Conservation (phyloP, 1,140 invertebrate species). For the Battus philenor region DNA sequence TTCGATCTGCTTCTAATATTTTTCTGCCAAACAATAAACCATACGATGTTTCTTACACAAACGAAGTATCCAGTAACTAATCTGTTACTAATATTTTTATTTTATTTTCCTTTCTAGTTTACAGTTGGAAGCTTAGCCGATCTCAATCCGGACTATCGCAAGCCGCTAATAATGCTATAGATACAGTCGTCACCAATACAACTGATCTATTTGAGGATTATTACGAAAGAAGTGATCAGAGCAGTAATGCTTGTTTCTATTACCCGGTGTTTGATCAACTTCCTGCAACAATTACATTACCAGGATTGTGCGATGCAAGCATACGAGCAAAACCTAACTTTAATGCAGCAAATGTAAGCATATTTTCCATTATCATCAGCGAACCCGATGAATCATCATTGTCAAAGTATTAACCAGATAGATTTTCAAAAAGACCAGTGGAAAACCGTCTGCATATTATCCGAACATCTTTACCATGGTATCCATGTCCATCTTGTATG, state of each 20-base stretch:
- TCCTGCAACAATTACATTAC: conserved; percentile 30
- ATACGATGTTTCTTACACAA: too few species aligned
- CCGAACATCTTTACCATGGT: too few species aligned
- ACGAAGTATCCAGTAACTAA: neutral
- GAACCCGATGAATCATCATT: too few species aligned
- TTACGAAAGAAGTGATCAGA: conserved; percentile 44
- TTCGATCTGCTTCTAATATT: too few species aligned
- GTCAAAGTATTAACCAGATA: too few species aligned
- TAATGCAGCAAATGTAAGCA: conserved; percentile 36
- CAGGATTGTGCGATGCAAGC: conserved; percentile 42
- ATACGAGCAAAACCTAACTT: conserved; percentile 48
- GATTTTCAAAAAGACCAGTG: too few species aligned
- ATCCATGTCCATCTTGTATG: too few species aligned
- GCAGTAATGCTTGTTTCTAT: conserved; percentile 47
- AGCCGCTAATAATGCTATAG: conserved; percentile 29
- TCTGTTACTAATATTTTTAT: conserved; percentile 2
- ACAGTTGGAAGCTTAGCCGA: conserved; percentile 58
- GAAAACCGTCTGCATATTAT: too few species aligned
- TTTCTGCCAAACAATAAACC: neutral
- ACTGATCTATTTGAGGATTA: conserved; percentile 43
- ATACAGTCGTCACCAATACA: conserved; percentile 31
- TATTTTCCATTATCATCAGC: neutral
- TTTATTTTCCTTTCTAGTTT: conserved; percentile 34
- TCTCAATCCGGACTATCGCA: conserved; percentile 33
- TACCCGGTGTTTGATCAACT: conserved; percentile 43